Base-by-base conservation (phyloP, 2,113 vertebrate species). In the Sarotherodon lohbergeri region DNA sequence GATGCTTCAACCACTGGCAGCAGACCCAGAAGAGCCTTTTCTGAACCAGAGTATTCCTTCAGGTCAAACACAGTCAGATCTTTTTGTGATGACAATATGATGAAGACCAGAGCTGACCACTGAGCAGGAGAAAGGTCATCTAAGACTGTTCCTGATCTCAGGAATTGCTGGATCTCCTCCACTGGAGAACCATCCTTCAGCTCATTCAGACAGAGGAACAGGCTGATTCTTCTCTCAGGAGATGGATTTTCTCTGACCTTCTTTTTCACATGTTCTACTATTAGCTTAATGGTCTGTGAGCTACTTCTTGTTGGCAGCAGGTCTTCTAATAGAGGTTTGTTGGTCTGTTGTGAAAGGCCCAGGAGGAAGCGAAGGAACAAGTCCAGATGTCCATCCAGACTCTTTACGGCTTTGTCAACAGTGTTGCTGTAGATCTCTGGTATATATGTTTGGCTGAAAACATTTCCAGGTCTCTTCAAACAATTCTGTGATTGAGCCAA, bases 311-410 rank as follows among this genome's bases (percentile, higher is more conserved):
- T 66, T 29, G 16, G 13, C 56, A 59, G 56, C 32, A 93, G 50
- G 9, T 86, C 79, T 61, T 9, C 29, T 2, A 93, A 50, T 7
- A 85, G 79, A 9, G 1, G 52, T 73, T 88, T 84, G 36, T 93
- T 93, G 56, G 54, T 80, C 34, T 83, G 43, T 55, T 82, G 36
- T 32, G 84, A 91, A 57, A 93, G 82, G 10, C 88, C 90, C 5
- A 91, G 36, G 17, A 92, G 91, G 66, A 92, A 92, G 43, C 85
- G 66, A 11, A 79, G 41, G 81, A 92, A 89, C 83, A 90, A 55
- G 80, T 92, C 89, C 27, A 61, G 14, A 32, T 61, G 57, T 80
- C 91, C 91, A 39, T 90, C 82, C 80, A 71, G 79, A 90, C 89
- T 87, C 11, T 71, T 14, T 27, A 90, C 2, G 68, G 89, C 63